Evolutionary conservation across 2,113 vertebrate genomes (phyloP), one percentile per base, ranked within the genome.

Genomic region (Phylloscopus trochiloides): DNA sequence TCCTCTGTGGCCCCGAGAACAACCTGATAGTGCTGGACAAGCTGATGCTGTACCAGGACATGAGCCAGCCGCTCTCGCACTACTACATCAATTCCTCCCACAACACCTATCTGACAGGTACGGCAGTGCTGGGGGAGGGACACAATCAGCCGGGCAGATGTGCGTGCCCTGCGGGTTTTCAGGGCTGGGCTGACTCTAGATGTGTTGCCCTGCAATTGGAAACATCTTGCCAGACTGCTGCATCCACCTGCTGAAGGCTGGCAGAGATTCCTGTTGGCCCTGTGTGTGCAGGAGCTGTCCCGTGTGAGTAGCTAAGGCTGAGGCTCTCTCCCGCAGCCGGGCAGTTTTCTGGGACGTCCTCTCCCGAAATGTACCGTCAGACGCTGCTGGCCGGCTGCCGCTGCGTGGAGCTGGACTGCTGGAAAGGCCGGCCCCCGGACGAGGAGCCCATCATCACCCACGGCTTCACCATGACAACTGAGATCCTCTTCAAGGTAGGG

Each of bases 381-480:
- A 98, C 98, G 12, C 98, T 99, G 96, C 98, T 99, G 84, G 97
- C 99, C 0, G 99, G 99, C 92, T 99, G 99, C 92, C 99, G 99
- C 48, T 99, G 99, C 8, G 98, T 99, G 95, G 99, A 99, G 97
- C 98, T 99, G 75, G 99, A 99, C 86, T 99, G 99, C 97, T 99
- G 99, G 99, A 99, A 99, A 95, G 99, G 99, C 19, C 99, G 99
- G 65, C 98, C 98, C 54, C 99, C 98, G 0, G 99, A 99, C 0
- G 99, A 99, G 95, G 99, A 99, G 89, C 99, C 99, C 10, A 99
- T 99, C 88, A 99, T 99, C 92, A 99, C 99, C 42, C 99, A 99
- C 0, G 99, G 99, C 55, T 99, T 99, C 97, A 99, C 99, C 95
- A 99, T 99, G 99, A 99, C 99, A 61, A 99, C 99, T 4, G 99